Conservation (phyloP, 2,888 invertebrate genomes). For the Eledona agricola region DNA sequence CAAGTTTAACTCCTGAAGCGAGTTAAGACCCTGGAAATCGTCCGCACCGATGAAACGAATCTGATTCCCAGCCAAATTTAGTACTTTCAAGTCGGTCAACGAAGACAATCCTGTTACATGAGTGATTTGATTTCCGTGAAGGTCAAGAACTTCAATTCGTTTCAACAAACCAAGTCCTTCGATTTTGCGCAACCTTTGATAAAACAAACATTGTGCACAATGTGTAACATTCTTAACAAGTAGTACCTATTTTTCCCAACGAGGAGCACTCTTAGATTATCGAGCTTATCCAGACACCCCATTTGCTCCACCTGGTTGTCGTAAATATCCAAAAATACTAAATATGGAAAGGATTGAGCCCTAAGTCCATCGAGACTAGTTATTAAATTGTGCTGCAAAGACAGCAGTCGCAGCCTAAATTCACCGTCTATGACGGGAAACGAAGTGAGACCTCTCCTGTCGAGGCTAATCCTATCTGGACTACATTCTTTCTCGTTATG, state of each 20-base stretch:
- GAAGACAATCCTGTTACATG: constrained; percentile 73
- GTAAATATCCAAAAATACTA: constrained; percentile 93
- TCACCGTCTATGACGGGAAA: constrained; percentile 86
- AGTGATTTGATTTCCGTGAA: constrained; percentile 89
- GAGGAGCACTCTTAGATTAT: constrained; percentile 83
- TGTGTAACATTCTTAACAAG: constrained; percentile 1
- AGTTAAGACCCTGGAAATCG: constrained; percentile 80
- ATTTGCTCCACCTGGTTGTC: constrained; percentile 94
- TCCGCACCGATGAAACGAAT: constrained; percentile 78
- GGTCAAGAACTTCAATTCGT: constrained; percentile 88
- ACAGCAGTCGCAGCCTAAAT: constrained; percentile 81
- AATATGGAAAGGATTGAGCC: constrained; percentile 69
- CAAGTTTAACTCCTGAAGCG: constrained; percentile 87
- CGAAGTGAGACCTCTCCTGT: constrained; percentile 82
- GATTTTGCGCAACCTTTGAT: constrained; percentile 78
- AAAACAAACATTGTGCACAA: too few species aligned
- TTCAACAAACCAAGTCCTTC: constrained; percentile 76
- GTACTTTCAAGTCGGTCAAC: constrained; percentile 82
- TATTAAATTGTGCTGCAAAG: constrained; percentile 92
- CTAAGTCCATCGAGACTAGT: constrained; percentile 74
- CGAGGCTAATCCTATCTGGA: constrained; percentile 89
- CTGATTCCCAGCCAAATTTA: constrained; percentile 93
- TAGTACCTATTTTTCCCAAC: constrained; percentile 88
- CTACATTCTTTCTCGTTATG: constrained; percentile 82
- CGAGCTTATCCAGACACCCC: constrained; percentile 77